Percentiles rank a stretch among this genome's conserved stretches.
Evolutionary conservation across 2,888 invertebrate species (phyloP).

Genomic region (Hirtodrosophila alboralis): DNA sequence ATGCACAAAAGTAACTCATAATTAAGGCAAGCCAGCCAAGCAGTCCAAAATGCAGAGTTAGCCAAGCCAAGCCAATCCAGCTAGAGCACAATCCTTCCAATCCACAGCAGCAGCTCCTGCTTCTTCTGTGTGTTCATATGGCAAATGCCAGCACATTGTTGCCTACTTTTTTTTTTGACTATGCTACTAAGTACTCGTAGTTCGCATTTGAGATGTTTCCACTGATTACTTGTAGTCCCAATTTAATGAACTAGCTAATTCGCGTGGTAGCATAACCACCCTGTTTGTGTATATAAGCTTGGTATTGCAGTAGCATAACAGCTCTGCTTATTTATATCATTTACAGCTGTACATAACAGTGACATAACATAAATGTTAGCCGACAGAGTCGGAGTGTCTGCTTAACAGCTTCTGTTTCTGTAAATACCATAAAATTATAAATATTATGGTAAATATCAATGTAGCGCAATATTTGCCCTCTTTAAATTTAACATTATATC

Average conservation of each 20-base stretch:
- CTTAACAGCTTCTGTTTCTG: too few relatives aligned
- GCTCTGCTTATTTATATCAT: too few relatives aligned
- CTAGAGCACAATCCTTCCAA: neutral
- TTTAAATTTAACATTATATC: too few relatives aligned
- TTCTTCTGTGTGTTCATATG: conserved; percentile 44
- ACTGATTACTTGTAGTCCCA: neutral
- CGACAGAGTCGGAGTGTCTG: too few relatives aligned
- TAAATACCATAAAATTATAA: too few relatives aligned
- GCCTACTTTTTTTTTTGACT: conserved; percentile 62
- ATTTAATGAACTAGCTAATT: conserved; percentile 2
- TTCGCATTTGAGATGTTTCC: conserved; percentile 21
- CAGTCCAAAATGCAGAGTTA: conserved; percentile 34
- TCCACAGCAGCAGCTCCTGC: conserved; percentile 37
- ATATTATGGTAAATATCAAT: too few relatives aligned
- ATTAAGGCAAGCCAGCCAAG: conserved; percentile 65
- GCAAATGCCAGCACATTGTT: conserved; percentile 46
- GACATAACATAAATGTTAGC: too few relatives aligned
- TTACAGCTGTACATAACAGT: too few relatives aligned
- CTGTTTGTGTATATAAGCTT: too few relatives aligned
- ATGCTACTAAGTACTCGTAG: conserved; percentile 15
- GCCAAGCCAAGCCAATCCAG: conserved; percentile 14
- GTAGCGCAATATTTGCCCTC: too few relatives aligned
- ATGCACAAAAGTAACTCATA: conserved; percentile 76
- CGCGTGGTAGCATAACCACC: neutral
- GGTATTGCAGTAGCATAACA: too few relatives aligned